Base-by-base conservation (phyloP, 2,797 vertebrate species). In the Neosilurus mollespiculum region DNA sequence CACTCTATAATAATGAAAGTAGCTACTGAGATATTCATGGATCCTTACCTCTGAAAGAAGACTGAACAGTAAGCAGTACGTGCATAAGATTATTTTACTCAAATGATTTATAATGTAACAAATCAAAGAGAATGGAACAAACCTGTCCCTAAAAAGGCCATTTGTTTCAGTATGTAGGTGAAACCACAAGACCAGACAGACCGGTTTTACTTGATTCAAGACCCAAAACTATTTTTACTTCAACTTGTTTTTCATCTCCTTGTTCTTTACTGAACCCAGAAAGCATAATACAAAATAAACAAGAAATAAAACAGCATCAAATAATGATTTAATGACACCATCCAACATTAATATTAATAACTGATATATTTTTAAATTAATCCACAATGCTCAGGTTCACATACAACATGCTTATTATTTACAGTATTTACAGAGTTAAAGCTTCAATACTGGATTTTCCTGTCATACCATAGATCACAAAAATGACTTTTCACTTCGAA, bases 121-220 rank as follows among this genome's bases (percentile, higher is more conserved):
- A 18, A 65, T 78, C n/a, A 8, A 65, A 12, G 10, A 12, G 22
- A 1, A 18, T 26, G 43, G 34, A 30, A 65, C 49, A 65, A 53
- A 26, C n/a, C 49, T 24, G 34, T 77, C 77, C 77, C 49, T 49
- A 20, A 65, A 76, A 43, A 20, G 24, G 51, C 51, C 20, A 69
- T 66, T 65, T 51, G 49, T 37, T 26, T 81, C 9, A 14, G 56
- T 78, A 51, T 58, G 15, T 37, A 62, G 73, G 72, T 78, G 49
- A 65, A 34, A 26, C 43, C n/a, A 34, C 37, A 72, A n/a, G 7
- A 71, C 84, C 80, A 78, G 84, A 20, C 75, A 65, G 77, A 85
- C 84, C 80, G 58, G 84, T 85, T 26, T 1, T 34, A 49, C 80
- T 65, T 34, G 73, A 82, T 81, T 72, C 69, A 2, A 66, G 56